Base-by-base conservation (phyloP, 2,888 invertebrate genomes). In the Tachystola acroxantha region DNA sequence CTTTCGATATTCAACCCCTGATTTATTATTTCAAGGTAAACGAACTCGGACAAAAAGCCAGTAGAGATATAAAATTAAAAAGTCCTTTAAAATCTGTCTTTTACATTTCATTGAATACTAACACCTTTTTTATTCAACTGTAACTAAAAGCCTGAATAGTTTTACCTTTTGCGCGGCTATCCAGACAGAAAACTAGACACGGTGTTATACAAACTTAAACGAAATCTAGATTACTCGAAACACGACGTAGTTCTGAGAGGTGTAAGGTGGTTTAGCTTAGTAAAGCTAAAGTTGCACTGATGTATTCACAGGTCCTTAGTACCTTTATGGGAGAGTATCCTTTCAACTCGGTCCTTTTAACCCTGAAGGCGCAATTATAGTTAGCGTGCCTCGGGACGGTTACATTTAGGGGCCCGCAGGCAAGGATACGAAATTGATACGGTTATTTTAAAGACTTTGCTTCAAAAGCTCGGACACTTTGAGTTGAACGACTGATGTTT, bases 331-430 rank as follows among this genome's bases (percentile, higher is more conserved):
- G 59, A 55, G 49, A 36, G 28, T 32, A 28, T 36, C 39, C 33
- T 40, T 40, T 36, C 35, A 36, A 33, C 12, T 27, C 27, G 12
- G 30, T 36, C 26, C 35, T 40, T 36, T 36, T 73, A n/a, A 72
- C 62, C 81, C 79, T 57, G 70, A 57, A 71, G 81, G 73, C 59
- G 81, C 76, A 82, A 82, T 82, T 82, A 82, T 72, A 76, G 78
- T 74, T 76, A 77, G 70, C 71, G 67, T 73, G 62, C 72, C 72
- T 68, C 46, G 50, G 66, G 68, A 62, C 58, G 57, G 69, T 63
- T 72, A 64, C 65, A 57, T 71, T 70, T 50, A 56, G 69, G 60
- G 75, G 58, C 70, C 69, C 50, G 44, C 41, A 35, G 16, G 34
- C 34, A 25, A 30, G 16, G 10, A 28, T 9, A 11, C 6, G n/a